Evolutionary conservation across 2,113 vertebrate species (phyloP).

Genomic region (Apodemus sylvaticus): DNA sequence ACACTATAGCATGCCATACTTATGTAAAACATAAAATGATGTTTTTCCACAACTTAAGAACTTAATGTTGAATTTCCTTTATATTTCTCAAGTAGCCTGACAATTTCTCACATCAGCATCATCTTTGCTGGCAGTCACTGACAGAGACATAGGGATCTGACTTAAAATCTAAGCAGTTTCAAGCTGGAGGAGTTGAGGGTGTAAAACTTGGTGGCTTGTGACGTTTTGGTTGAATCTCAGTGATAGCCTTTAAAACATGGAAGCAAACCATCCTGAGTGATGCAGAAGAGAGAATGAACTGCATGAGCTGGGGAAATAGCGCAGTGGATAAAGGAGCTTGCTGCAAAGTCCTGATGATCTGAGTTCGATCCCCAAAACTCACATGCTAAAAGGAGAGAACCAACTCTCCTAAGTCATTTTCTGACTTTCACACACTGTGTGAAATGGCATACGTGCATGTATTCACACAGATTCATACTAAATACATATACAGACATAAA

Average conservation of each 20-base stretch:
- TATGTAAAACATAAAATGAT: not conserved
- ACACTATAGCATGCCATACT: not conserved
- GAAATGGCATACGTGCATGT: no score
- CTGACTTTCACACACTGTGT: not conserved
- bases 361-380: not conserved
- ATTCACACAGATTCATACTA: not conserved
- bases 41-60: not conserved
- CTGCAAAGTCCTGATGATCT: not conserved
- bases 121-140: not conserved
- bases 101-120: slow-evolving; percentile 1
- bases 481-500: no score
- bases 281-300: not conserved
- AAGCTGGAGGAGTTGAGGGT: not conserved
- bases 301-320: no score
- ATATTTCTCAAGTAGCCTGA: not conserved
- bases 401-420: no score
- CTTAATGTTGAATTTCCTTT: slow-evolving; percentile 22
- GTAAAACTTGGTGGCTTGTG: not conserved
- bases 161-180: slow-evolving; percentile 42
- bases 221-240: slow-evolving; percentile 22
- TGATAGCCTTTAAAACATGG: not conserved
- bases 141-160: not conserved
- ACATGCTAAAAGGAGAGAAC: no score
- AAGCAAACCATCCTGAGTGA: not conserved
- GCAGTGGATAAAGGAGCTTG: not conserved